Conservation (phyloP, 2,113 vertebrate species). For the Neotragus pygmaeus region DNA sequence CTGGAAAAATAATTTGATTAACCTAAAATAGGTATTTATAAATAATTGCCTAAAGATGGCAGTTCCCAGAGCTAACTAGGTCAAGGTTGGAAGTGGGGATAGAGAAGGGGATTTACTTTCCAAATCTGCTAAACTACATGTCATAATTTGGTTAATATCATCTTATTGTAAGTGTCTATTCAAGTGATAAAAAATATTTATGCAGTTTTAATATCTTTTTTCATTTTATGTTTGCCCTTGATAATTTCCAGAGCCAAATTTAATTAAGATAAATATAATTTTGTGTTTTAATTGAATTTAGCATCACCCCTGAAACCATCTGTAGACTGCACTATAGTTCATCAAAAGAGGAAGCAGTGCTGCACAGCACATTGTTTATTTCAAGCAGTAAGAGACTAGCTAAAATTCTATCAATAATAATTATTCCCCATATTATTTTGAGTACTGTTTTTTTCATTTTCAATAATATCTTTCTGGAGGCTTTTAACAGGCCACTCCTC, state of each 20-base stretch:
- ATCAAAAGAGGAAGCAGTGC: not conserved
- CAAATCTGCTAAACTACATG: not conserved
- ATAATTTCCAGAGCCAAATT: constrained; percentile 8
- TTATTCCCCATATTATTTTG: not conserved
- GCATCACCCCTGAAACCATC: not conserved
- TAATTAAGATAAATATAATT: not conserved
- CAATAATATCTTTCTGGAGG: not conserved
- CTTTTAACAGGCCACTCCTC: not conserved
- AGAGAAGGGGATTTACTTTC: not conserved
- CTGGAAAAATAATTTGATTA: constrained; percentile 8
- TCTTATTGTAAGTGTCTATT: not conserved
- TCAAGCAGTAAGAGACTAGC: not conserved
- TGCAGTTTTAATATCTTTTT: not conserved
- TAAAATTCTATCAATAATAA: not conserved
- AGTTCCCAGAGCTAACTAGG: not conserved
- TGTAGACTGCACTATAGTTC: not conserved
- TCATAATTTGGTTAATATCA: not conserved
- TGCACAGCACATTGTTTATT: not conserved
- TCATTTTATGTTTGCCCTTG: not conserved
- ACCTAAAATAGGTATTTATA: constrained; percentile 8
- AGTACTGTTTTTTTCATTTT: not conserved
- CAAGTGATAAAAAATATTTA: not conserved
- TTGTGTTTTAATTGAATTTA: not conserved
- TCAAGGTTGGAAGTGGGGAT: not conserved
- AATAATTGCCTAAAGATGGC: not conserved